phyloP scores from a whole-genome alignment of 2,888 invertebrate genomes.

The Leptogaster cylindrica region DNA sequence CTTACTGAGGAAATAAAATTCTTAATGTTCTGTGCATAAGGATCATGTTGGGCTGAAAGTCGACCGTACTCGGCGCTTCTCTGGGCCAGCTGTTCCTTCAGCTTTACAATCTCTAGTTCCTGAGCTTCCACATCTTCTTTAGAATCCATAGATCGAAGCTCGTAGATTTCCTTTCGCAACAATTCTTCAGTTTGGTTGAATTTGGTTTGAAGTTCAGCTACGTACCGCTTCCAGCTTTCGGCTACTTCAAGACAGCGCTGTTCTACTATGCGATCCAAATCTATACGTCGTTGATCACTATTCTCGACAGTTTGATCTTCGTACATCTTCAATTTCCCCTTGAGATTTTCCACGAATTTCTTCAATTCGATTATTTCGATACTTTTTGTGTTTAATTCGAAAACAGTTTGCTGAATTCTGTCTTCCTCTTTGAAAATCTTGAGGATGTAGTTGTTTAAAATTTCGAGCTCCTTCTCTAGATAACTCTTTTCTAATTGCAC shows the following conservation, averaged over 20 bases:
- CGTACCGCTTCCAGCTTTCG: conserved; percentile 73
- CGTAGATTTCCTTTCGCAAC: conserved; percentile 64
- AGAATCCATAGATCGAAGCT: conserved; percentile 54
- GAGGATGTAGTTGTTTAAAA: conserved; percentile 60
- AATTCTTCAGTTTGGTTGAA: conserved; percentile 65
- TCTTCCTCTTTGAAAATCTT: conserved; percentile 57
- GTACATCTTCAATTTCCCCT: conserved; percentile 39
- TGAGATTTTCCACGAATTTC: conserved; percentile 52
- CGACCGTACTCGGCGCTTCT: conserved; percentile 68
- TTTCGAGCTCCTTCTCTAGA: conserved; percentile 60
- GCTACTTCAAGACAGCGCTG: conserved; percentile 73
- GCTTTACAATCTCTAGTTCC: conserved; percentile 74
- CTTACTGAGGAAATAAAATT: conserved; percentile 11
- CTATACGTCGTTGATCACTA: conserved; percentile 54
- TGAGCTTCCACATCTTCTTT: conserved; percentile 72
- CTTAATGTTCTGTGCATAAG: conserved; percentile 50
- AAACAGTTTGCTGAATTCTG: conserved; percentile 55
- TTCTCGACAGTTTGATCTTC: neutral
- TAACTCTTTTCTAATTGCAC: conserved; percentile 50
- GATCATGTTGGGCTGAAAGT: conserved; percentile 61
- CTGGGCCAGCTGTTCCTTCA: conserved; percentile 72
- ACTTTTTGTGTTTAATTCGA: conserved; percentile 59
- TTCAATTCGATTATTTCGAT: conserved; percentile 59
- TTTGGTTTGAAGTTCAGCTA: conserved; percentile 69
- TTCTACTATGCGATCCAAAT: conserved; percentile 67